A percentile compares a stretch with the other conserved stretches of the same genome.
phyloP scores from a whole-genome alignment of 2,113 vertebrate genomes.

The Dasyprocta punctata region DNA sequence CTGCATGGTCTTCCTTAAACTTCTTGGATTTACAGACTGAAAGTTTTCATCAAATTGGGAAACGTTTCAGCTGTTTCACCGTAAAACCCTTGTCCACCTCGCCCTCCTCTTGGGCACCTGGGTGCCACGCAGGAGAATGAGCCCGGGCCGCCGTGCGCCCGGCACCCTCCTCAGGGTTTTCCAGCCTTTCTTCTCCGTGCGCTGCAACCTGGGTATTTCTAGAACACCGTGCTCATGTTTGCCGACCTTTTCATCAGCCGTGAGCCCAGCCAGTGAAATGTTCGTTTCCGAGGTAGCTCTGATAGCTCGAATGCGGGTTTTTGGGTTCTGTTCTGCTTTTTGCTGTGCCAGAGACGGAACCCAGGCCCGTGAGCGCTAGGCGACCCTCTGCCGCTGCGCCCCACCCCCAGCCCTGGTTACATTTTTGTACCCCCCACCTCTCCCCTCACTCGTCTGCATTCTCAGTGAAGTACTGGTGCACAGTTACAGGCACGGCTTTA shows the following conservation, averaged over 20 bases:
- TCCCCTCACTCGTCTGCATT: not conserved
- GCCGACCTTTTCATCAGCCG: not conserved
- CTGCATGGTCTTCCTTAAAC: too few species aligned
- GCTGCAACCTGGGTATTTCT: too few species aligned
- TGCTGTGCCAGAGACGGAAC: not conserved
- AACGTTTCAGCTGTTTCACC: not conserved
- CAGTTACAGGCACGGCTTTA: accelerated
- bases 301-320: not conserved
- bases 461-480: too few species aligned
- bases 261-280: not conserved
- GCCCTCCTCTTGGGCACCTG: not conserved
- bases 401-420: not conserved
- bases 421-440: too few species aligned
- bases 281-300: not conserved
- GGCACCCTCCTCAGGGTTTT: not conserved
- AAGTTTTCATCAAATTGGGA: not conserved
- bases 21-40: not conserved
- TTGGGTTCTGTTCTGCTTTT: not conserved
- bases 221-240: not conserved
- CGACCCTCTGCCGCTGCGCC: not conserved
- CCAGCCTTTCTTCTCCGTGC: not conserved
- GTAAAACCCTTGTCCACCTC: not conserved
- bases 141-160: not conserved
- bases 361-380: not conserved
- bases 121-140: too few species aligned